A percentile compares a stretch with the other conserved stretches of the same genome.
phyloP scores from a whole-genome alignment of 2,113 vertebrate genomes.

The Tachysurus vachellii region DNA sequence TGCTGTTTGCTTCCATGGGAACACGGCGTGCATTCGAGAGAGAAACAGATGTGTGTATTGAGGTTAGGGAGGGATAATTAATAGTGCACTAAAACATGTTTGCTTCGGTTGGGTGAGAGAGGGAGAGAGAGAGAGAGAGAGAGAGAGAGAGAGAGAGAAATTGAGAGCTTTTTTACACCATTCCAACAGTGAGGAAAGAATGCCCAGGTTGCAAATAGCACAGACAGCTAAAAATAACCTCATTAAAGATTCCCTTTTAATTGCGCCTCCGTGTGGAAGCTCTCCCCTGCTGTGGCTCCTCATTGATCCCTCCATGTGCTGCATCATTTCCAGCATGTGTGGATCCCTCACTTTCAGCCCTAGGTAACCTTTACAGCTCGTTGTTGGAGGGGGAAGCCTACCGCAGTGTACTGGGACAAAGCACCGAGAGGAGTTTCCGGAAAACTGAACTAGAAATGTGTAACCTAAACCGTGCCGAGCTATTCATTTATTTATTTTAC shows the following conservation, averaged over 20 bases:
- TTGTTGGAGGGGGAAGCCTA: constrained; percentile 23
- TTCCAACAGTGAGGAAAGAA: constrained; percentile 40
- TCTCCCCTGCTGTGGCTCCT: constrained; percentile 46
- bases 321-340: constrained; percentile 45
- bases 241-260: constrained; percentile 74
- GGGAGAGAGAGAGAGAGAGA: not conserved
- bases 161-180: not conserved
- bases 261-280: constrained; percentile 58
- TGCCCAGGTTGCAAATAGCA: constrained; percentile 72
- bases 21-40: not conserved
- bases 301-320: constrained; percentile 66
- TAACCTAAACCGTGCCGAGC: not conserved
- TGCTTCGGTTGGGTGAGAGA: not conserved
- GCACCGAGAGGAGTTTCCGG: constrained; percentile 21
- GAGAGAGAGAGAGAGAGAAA: not conserved
- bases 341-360: constrained; percentile 24
- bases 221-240: constrained; percentile 69
- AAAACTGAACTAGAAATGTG: not conserved
- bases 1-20: constrained; percentile 34
- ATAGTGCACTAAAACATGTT: constrained; percentile 13
- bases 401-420: not conserved
- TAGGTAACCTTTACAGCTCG: constrained; percentile 22
- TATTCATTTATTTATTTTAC: not conserved
- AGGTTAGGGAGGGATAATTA: constrained; percentile 6
- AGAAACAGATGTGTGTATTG: not conserved